Evolutionary conservation across 2,888 invertebrate species (phyloP).

Genomic region (Lobophora halterata): DNA sequence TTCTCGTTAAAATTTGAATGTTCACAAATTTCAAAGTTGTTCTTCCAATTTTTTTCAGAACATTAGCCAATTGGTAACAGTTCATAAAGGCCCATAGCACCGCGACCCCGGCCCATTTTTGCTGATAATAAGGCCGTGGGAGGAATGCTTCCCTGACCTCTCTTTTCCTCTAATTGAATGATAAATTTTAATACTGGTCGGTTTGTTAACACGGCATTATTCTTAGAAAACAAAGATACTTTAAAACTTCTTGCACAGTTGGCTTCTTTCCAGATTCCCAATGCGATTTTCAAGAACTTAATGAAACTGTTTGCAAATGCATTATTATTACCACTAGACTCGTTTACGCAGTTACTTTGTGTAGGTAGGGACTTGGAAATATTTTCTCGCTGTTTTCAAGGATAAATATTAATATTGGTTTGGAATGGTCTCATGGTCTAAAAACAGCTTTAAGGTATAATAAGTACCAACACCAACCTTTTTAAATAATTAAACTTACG

Average conservation of each 20-base stretch:
- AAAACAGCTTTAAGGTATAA: too few species aligned
- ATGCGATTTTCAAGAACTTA: slow-evolving; percentile 18
- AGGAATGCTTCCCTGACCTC: slow-evolving; percentile 63
- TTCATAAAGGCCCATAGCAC: slow-evolving; percentile 20
- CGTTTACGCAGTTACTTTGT: too few species aligned
- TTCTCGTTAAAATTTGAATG: too few species aligned
- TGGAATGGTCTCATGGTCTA: too few species aligned
- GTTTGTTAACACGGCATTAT: slow-evolving; percentile 17
- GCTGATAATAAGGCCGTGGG: slow-evolving; percentile 58
- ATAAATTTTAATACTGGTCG: slow-evolving; percentile 40
- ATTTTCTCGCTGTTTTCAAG: too few species aligned
- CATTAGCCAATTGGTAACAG: slow-evolving; percentile 20
- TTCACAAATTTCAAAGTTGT: too few species aligned
- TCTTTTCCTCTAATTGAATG: slow-evolving; percentile 61
- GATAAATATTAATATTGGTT: too few species aligned
- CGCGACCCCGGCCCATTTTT: slow-evolving; percentile 50
- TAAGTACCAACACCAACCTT: too few species aligned
- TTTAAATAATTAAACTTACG: too few species aligned
- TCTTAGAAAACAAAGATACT: slow-evolving; percentile 15
- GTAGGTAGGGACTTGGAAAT: too few species aligned
- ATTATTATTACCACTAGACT: background rate
- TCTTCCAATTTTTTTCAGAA: slow-evolving; percentile 6
- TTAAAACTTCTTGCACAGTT: slow-evolving; percentile 11
- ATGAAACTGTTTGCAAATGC: slow-evolving; percentile 6
- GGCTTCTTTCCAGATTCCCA: slow-evolving; percentile 16